Base-by-base conservation (phyloP, 2,797 vertebrate species). In the Pseudomugil gertrudae region DNA sequence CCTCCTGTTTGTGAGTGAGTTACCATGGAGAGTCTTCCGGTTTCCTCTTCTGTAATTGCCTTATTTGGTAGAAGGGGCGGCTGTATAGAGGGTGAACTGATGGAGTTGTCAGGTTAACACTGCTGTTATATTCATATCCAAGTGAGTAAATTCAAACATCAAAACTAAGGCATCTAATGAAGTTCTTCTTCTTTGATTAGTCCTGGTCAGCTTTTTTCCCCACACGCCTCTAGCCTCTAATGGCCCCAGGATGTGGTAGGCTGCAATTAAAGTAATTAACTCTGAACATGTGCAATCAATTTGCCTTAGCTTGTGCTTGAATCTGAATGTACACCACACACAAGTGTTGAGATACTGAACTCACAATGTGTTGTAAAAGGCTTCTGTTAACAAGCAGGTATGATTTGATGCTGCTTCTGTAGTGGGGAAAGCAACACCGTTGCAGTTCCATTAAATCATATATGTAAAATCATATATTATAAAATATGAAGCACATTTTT, bases 21-120 rank as follows among this genome's bases (percentile, higher is more conserved):
- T 87, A 38, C 90, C 81, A 83, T 86, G 87, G 86, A 86, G 84
- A 83, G 72, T 35, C 84, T 86, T 90, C 79, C 87, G 74, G 79
- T 67, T 57, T 61, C 27, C 27, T 59, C 70, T 63, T 62, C 59
- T 66, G 65, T 72, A 55, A 83, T 84, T 54, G 55, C 84, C 84
- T 74, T 79, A 86, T 86, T 70, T 74, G 86, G 84, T n/a, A 79
- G 56, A 74, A 55, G 65, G 75, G 84, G 64, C 69, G 63, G 75
- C 70, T 66, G 74, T 65, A 64, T 5, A 53, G 53, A 33, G 35
- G 65, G 61, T 26, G 56, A 68, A 9, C 45, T 32, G 56, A 36
- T 29, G 59, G 40, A 52, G 67, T 32, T 56, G 67, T 56, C 63
- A 55, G 61, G 58, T 55, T 66, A 58, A 36, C 32, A 7, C 54